Evolutionary conservation across 2,113 vertebrate genomes (phyloP), one percentile per base, ranked within the genome.

Genomic region (Rhynchomys soricoides): DNA sequence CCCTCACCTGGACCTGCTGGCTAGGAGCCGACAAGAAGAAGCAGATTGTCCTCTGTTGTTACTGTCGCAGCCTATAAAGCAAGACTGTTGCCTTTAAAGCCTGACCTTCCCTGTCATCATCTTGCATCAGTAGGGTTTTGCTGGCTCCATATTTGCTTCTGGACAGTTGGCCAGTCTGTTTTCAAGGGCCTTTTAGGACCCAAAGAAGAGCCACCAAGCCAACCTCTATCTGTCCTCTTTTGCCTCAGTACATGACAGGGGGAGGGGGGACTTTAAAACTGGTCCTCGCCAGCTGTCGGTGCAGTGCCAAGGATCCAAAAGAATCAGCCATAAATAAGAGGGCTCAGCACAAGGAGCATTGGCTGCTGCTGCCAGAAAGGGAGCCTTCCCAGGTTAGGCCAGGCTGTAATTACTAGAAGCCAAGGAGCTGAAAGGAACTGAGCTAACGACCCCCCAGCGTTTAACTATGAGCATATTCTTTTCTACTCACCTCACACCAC

Each of bases 321-420:
- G 40, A 86, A 68, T 70, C 57, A 55, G 55, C 86, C 26, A 19
- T 57, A 93, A 95, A 95, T 77, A 57, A 74, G 87, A 95, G 90
- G 22, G 37, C 8, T 40, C 31, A 75, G 77, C 50, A 57, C 45
- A 77, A 50, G 3, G n/a, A 83, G 48, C 40, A 62, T 55, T 16
- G 11, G 55, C 86, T 12, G 31, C 68, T 75, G 43, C 93, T 93
- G 94, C 83, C 70, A 83, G 52, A 26, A 59, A 55, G 0, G 82
- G 96, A 96, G 88, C 83, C 86, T 93, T 94, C 94, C 95, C 95
- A 75, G 95, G 40, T 37, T 64, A 82, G 75, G 81, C 15, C 90
- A 50, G 86, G 62, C 93, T 95, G 52, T 92, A 57, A 97, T 92
- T 86, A 90, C 73, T 37, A 45, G 87, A 64, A n/a, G 70, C 37